Conservation (phyloP, 2,797 vertebrate genomes). For the Anas capensis region DNA sequence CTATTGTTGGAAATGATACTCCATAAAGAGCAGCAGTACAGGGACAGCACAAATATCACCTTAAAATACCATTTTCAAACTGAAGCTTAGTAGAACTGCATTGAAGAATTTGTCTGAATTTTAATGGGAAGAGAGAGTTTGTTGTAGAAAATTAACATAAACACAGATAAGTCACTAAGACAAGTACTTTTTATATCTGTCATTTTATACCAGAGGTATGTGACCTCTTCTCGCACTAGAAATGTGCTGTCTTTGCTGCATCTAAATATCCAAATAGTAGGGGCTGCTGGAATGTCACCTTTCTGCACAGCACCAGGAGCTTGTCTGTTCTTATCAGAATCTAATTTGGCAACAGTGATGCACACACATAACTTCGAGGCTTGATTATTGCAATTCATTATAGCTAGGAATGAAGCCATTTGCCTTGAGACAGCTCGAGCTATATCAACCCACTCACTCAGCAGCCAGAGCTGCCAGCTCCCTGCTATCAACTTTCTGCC, state of each 20-base stretch:
- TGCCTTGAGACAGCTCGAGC: background rate
- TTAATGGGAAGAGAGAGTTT: background rate
- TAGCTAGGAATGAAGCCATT: background rate
- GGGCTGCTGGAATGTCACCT: background rate
- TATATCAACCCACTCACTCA: background rate
- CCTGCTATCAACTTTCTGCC: background rate
- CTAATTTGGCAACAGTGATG: background rate
- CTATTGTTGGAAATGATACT: background rate
- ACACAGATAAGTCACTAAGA: background rate
- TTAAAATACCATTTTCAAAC: background rate
- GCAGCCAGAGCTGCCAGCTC: background rate
- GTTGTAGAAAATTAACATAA: background rate
- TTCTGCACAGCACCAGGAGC: background rate
- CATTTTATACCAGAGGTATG: background rate
- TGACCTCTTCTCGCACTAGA: background rate
- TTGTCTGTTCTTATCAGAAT: background rate
- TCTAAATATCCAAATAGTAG: background rate
- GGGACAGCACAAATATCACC: background rate
- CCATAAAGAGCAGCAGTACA: background rate
- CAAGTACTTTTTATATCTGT: background rate
- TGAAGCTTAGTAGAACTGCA: background rate
- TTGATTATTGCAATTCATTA: background rate
- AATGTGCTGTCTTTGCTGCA: background rate
- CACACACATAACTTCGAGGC: background rate
- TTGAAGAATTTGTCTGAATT: background rate